Percentiles rank a stretch among this genome's conserved stretches.
Conservation (phyloP, 2,113 vertebrate species). For the Agapornis roseicollis region DNA sequence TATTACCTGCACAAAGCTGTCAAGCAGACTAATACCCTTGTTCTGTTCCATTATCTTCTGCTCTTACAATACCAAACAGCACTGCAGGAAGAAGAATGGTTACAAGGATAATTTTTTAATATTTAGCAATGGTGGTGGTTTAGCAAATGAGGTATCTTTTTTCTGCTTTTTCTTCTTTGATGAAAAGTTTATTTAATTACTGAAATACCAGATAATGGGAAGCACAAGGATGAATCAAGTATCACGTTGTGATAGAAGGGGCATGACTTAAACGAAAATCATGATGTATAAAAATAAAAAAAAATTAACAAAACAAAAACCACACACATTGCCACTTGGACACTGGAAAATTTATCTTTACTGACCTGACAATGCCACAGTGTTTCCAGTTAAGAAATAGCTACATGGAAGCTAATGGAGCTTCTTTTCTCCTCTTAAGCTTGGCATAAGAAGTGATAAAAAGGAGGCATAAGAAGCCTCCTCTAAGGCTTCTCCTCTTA, state of each 20-base stretch:
- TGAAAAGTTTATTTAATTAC: background rate
- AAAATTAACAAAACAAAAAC: background rate
- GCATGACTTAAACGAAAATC: background rate
- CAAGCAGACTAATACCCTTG: background rate
- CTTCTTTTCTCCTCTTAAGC: background rate
- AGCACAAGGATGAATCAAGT: background rate
- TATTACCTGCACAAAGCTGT: background rate
- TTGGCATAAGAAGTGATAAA: background rate
- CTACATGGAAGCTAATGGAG: background rate
- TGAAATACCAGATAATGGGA: background rate
- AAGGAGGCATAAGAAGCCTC: too few species aligned
- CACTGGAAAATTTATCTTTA: background rate
- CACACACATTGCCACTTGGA: background rate
- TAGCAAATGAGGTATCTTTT: background rate
- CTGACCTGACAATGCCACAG: background rate
- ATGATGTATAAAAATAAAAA: background rate
- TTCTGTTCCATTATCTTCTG: background rate
- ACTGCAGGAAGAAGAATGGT: background rate
- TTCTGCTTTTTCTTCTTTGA: background rate
- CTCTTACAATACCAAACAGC: background rate
- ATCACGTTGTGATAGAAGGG: background rate
- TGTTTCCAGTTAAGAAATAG: background rate
- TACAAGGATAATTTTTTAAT: background rate
- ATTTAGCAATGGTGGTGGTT: background rate
- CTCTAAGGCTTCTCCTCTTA: too few species aligned